Percentiles rank a stretch among this genome's conserved stretches.
Evolutionary conservation across 2,888 invertebrate genomes (phyloP).

Genomic region (Xestia rhomboidea): DNA sequence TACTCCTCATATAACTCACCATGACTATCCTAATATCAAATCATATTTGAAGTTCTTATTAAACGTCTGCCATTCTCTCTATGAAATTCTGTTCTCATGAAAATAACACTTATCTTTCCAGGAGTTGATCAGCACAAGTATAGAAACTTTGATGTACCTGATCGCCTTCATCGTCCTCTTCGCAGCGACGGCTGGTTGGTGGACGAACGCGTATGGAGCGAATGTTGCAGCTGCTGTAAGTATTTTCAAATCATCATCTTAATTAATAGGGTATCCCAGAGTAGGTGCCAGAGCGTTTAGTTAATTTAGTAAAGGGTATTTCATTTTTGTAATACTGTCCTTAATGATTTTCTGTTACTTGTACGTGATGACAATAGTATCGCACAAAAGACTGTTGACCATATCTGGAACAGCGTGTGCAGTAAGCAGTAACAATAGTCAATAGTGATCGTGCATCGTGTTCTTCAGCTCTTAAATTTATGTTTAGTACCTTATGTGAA

Average conservation of each 20-base stretch:
- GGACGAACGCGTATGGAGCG: conserved; percentile 81
- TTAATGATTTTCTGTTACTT: conserved; percentile 1
- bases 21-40: not conserved
- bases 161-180: conserved; percentile 96
- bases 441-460: conserved; percentile 3
- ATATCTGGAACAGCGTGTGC: conserved; percentile 2
- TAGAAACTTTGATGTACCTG: conserved; percentile 93
- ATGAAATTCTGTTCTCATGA: conserved; percentile 6
- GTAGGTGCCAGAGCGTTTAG: not conserved
- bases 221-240: conserved; percentile 95
- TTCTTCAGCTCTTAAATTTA: conserved; percentile 9
- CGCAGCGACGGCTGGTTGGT: conserved; percentile 88
- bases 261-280: not conserved
- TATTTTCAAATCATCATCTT: conserved; percentile 60
- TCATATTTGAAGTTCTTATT: not conserved
- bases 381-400: not conserved
- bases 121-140: conserved; percentile 95
- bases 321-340: not conserved
- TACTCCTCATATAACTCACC: not conserved
- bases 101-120: conserved; percentile 82
- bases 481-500: not conserved
- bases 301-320: not conserved
- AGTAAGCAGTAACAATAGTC: conserved; percentile 21
- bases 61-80: not conserved
- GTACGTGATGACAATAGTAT: not conserved